Conservation (phyloP, 1,140 invertebrate species). For the Aphelenchoides fujianensis region DNA sequence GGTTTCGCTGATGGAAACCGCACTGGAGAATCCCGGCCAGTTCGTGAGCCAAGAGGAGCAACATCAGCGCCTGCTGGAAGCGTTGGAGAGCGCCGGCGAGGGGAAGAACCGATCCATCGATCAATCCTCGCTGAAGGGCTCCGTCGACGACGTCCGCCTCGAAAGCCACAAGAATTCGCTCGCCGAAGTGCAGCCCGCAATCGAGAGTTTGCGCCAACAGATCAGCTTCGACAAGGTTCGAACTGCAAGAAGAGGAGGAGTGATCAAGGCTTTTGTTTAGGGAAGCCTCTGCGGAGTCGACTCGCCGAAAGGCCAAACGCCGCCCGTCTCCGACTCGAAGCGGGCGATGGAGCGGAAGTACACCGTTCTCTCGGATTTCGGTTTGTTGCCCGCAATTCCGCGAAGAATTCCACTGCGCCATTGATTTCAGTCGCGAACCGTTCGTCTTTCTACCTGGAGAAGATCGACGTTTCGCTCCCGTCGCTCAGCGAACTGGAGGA, state of each 20-base stretch:
- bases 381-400: no score
- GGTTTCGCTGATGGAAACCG: constrained; percentile 35
- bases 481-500: constrained; percentile 24
- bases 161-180: constrained; percentile 24
- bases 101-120: constrained; percentile 27
- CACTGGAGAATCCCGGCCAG: constrained; percentile 21
- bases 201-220: neutral
- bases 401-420: no score
- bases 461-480: constrained; percentile 39
- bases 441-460: constrained; percentile 40
- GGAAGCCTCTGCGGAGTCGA: constrained; percentile 29
- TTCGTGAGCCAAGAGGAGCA: constrained; percentile 37
- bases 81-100: constrained; percentile 39
- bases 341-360: constrained; percentile 40
- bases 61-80: constrained; percentile 37
- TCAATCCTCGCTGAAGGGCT: constrained; percentile 24
- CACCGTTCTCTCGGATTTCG: constrained; percentile 44
- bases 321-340: neutral
- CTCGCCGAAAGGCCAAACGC: constrained; percentile 23
- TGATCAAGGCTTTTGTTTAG: no score
- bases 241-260: no score
- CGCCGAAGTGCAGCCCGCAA: constrained; percentile 6
- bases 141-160: constrained; percentile 16
- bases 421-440: constrained; percentile 35
- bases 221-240: constrained; percentile 26